A percentile compares a stretch with the other conserved stretches of the same genome.
phyloP scores from a whole-genome alignment of 23 tunicate species.

The Aplidium turbinatum region DNA sequence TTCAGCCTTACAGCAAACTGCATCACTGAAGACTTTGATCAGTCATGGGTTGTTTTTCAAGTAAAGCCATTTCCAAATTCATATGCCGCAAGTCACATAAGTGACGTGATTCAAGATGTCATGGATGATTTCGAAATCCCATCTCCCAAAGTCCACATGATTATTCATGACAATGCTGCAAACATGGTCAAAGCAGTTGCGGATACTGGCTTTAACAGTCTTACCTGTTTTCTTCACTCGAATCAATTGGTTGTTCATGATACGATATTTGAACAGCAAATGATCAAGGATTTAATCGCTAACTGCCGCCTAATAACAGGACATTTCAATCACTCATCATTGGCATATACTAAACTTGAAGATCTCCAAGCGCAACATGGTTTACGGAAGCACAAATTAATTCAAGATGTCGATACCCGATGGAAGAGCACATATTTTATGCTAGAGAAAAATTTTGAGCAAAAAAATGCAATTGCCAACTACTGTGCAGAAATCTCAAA shows the following conservation, averaged over 20 bases:
- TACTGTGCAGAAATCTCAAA: slow-evolving; percentile 7
- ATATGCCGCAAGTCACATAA: slow-evolving; percentile 8
- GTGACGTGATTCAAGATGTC: slow-evolving; percentile 15
- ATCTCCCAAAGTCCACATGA: slow-evolving; percentile 22
- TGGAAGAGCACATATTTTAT: slow-evolving; percentile 69
- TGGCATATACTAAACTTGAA: not conserved
- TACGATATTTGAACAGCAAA: slow-evolving; percentile 24
- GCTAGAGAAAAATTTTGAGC: slow-evolving; percentile 37
- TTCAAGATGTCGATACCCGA: slow-evolving; percentile 56
- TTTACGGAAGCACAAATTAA: slow-evolving; percentile 14
- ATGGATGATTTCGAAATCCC: slow-evolving; percentile 8
- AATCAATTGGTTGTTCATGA: slow-evolving; percentile 23
- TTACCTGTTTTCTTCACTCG: slow-evolving; percentile 17
- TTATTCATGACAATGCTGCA: slow-evolving; percentile 27
- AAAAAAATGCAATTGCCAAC: slow-evolving; percentile 23
- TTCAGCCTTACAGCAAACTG: slow-evolving; percentile 24
- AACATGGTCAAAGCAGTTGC: slow-evolving; percentile 6
- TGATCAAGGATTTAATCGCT: slow-evolving; percentile 25
- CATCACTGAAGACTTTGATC: slow-evolving; percentile 3
- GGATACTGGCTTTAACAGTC: slow-evolving; percentile 1
- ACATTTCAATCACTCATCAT: slow-evolving; percentile 37
- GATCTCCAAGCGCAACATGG: slow-evolving; percentile 22
- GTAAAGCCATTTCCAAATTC: slow-evolving; percentile 8
- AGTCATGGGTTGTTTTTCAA: not conserved
- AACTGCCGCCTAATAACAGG: slow-evolving; percentile 22